Conservation (phyloP, 2,113 vertebrate species). For the Dromas ardeola region DNA sequence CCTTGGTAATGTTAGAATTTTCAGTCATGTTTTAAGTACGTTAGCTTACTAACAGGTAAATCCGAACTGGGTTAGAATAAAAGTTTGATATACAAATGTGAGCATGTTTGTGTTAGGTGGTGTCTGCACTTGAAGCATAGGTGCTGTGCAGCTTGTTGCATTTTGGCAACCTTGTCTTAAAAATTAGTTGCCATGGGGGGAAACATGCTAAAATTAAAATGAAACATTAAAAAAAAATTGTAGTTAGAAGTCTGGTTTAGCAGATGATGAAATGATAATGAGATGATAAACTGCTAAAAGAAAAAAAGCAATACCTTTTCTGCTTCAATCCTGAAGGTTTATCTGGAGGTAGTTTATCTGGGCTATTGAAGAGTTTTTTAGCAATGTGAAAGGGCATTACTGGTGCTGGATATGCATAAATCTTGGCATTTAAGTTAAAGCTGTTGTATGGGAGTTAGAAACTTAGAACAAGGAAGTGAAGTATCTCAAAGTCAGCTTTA, state of each 20-base stretch:
- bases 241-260: background rate
- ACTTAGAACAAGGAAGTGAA: background rate
- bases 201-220: background rate
- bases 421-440: background rate
- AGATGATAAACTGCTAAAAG: background rate
- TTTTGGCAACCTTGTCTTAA: background rate
- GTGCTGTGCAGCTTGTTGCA: background rate
- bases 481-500: background rate
- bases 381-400: background rate
- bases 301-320: background rate
- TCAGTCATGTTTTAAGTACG: background rate
- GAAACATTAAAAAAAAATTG: background rate
- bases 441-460: background rate
- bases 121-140: background rate
- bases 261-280: background rate
- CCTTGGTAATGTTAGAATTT: background rate
- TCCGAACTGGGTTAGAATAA: background rate
- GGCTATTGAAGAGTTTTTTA: background rate
- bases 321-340: background rate
- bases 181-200: background rate
- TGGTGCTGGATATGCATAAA: background rate
- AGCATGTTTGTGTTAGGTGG: background rate
- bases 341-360: background rate
- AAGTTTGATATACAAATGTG: background rate
- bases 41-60: background rate